Evolutionary conservation across 2,113 vertebrate species (phyloP), one percentile per base, ranked within the genome.

Genomic region (Xenus cinereus): DNA sequence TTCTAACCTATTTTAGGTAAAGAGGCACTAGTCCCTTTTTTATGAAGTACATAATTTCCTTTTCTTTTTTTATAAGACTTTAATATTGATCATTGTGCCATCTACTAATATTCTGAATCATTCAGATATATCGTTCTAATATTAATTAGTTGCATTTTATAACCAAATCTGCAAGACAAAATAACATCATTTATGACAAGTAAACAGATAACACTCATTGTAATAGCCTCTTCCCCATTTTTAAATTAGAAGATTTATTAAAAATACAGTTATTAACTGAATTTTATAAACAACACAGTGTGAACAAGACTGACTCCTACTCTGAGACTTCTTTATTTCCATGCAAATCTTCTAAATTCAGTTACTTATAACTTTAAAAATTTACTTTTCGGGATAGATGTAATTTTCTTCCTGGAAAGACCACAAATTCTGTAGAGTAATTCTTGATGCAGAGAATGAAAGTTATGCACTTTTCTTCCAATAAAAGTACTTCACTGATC

Each of bases 201-300:
- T 73, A 96, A 96, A 90, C 20, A 91, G 69, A 77, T 68, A 87
- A 76, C 54, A 69, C 43, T 68, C 32, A 54, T 89, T 83, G 41
- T 82, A 87, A 87, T 68, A 89, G 4, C 11, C 57, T 66, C 35
- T 82, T 95, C 57, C 50, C 48, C 66, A 39, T 41, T 91, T 95
- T 95, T 76, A 78, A 87, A 83, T 91, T 83, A 80, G n/a, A 93
- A 48, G 24, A 56, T 69, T 71, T 93, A 81, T 74, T 89, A 19
- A 67, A 82, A 81, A 82, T 66, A 46, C 24, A 57, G 51, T 71
- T 90, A 83, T 75, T 91, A 88, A 77, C 37, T 60, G 57, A 63
- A 37, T 86, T 90, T 93, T 86, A 53, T 46, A 71, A 88, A 56
- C 54, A 90, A 16, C 16, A n/a, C 3, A 71, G 4, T 46, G 14